These are phyloP conservation scores for Charanyca ferruginea DNA, from an alignment of 2,888 invertebrate species.

Conservation along the genomic window DNA sequence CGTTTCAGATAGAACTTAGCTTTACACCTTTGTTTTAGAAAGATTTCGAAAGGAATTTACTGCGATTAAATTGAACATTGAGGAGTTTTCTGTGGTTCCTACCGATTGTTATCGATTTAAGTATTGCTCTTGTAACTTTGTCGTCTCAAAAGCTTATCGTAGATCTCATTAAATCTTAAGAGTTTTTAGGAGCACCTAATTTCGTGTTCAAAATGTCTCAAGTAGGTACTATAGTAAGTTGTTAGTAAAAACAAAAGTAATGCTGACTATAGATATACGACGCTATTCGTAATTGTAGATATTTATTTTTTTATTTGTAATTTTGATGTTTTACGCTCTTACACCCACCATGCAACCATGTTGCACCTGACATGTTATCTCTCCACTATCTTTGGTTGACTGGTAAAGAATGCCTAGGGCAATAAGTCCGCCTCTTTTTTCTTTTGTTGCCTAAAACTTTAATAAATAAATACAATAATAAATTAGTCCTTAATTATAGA, in stretches of 20 bases:
- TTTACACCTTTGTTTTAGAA: conserved; percentile 40
- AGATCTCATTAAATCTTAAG: conserved; percentile 19
- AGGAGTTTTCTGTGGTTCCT: conserved; percentile 32
- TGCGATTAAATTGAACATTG: conserved; percentile 18
- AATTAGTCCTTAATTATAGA: too few species aligned
- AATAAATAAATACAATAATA: too few species aligned
- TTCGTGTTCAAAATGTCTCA: conserved; percentile 7
- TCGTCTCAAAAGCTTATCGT: conserved; percentile 29
- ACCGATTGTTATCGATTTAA: conserved; percentile 17
- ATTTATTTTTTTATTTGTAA: too few species aligned
- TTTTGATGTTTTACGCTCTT: too few species aligned
- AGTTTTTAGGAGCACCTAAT: conserved; percentile 14
- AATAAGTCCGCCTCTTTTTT: too few species aligned
- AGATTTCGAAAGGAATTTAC: conserved; percentile 49
- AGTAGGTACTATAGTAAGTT: not conserved
- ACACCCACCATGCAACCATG: too few species aligned
- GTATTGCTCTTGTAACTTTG: conserved; percentile 26
- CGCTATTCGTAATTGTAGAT: too few species aligned
- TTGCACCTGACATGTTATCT: too few species aligned
- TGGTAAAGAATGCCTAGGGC: too few species aligned
- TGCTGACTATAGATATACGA: not conserved
- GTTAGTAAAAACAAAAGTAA: not conserved
- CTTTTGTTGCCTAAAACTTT: too few species aligned
- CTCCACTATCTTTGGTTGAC: too few species aligned
- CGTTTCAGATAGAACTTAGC: conserved; percentile 45